Conservation (phyloP, 2,888 invertebrate species). For the Melipona bicolor region DNA sequence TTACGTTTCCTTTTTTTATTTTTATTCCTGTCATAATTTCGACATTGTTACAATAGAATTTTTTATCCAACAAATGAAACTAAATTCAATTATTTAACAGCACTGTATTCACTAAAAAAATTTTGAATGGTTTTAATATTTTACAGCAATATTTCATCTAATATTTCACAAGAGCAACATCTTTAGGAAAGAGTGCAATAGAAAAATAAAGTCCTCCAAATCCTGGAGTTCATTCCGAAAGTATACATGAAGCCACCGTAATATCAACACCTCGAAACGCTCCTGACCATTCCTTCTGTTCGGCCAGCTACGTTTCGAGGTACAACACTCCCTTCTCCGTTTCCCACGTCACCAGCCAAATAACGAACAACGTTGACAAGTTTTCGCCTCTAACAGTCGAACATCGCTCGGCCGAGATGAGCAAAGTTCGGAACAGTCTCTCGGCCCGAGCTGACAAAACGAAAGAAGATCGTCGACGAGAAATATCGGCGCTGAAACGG, state of each 20-base stretch:
- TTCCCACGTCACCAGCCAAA: background rate
- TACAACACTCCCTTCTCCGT: constrained; percentile 28
- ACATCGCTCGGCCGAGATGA: background rate
- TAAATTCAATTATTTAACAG: no score
- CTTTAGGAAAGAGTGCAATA: constrained; percentile 23
- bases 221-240: background rate
- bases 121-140: no score
- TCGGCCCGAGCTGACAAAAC: background rate
- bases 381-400: background rate
- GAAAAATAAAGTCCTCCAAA: constrained; percentile 24
- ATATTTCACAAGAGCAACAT: no score
- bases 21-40: no score
- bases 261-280: constrained; percentile 72
- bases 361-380: background rate
- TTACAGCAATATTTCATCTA: no score
- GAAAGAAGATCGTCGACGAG: background rate
- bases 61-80: no score
- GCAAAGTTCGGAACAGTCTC: background rate
- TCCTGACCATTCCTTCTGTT: constrained; percentile 38
- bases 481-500: background rate
- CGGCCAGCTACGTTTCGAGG: constrained; percentile 25
- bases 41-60: no score
- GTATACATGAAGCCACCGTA: constrained; percentile 46
- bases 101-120: no score
- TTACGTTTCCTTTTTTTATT: no score